A percentile compares a stretch with the other conserved stretches of the same genome.
Conservation (phyloP, 2,888 invertebrate genomes). For the Syrista parreyssii region DNA sequence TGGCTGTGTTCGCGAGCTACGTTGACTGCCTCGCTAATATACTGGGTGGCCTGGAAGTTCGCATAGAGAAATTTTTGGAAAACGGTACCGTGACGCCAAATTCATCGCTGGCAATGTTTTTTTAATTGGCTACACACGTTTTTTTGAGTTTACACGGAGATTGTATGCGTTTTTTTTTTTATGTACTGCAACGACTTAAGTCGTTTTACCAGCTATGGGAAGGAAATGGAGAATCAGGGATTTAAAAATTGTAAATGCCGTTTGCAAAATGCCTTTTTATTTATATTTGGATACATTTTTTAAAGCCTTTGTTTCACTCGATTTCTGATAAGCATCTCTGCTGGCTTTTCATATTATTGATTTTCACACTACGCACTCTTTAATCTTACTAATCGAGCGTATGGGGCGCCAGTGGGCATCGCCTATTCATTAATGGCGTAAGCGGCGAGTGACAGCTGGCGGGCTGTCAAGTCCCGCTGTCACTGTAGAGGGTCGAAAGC, state of each 20-base stretch:
- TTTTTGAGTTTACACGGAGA: no score
- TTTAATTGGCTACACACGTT: no score
- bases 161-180: no score
- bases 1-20: slow-evolving; percentile 30
- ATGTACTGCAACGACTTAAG: background rate
- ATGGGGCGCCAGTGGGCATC: slow-evolving; percentile 20
- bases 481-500: slow-evolving; percentile 2
- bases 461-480: slow-evolving; percentile 41
- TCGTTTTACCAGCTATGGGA: slow-evolving; percentile 23
- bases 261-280: background rate
- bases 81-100: background rate
- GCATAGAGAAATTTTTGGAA: background rate
- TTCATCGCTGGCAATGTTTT: background rate
- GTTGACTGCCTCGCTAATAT: slow-evolving; percentile 1
- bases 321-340: background rate
- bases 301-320: background rate
- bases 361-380: slow-evolving; percentile 27
- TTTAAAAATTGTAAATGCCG: background rate
- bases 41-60: slow-evolving; percentile 30
- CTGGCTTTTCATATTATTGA: background rate
- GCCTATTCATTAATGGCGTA: slow-evolving; percentile 42
- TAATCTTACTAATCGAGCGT: slow-evolving; percentile 45
- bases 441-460: slow-evolving; percentile 47
- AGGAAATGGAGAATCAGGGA: background rate
- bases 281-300: background rate